Conservation (phyloP, 2,888 invertebrate genomes). For the Eristalinus aeneus region DNA sequence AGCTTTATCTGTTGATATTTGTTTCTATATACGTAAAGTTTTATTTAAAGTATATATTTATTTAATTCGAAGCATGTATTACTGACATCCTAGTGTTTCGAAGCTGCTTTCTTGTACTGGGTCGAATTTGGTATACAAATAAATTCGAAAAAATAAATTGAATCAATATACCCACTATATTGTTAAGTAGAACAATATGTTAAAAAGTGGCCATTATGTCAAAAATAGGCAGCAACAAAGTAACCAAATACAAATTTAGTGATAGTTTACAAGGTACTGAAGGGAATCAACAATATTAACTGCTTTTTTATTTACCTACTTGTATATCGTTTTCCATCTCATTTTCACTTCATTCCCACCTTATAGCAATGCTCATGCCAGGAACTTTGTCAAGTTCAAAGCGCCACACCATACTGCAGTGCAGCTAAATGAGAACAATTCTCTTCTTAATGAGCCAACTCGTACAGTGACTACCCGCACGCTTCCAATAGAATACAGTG, state of each 20-base stretch:
- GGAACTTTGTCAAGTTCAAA: constrained; percentile 42
- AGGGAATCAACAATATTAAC: constrained; percentile 63
- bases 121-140: too few relatives aligned
- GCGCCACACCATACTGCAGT: constrained; percentile 25
- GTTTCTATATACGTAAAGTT: too few relatives aligned
- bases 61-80: too few relatives aligned
- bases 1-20: too few relatives aligned
- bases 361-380: constrained; percentile 16
- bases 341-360: constrained; percentile 70
- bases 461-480: too few relatives aligned
- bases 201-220: constrained; percentile 61
- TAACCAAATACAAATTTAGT: constrained; percentile 35
- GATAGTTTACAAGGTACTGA: constrained; percentile 37
- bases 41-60: too few relatives aligned
- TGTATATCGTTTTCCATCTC: constrained; percentile 70
- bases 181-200: constrained; percentile 60
- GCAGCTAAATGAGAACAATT: constrained; percentile 33
- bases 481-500: constrained; percentile 40
- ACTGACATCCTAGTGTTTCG: too few relatives aligned
- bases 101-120: too few relatives aligned
- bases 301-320: constrained; percentile 70
- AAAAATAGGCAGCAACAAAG: constrained; percentile 56
- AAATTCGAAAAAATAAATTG: too few relatives aligned
- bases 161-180: too few relatives aligned
- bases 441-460: constrained; percentile 56